A percentile compares a stretch with the other conserved stretches of the same genome.
Conservation (phyloP, 1,140 invertebrate genomes). For the Camponotus vicinus region DNA sequence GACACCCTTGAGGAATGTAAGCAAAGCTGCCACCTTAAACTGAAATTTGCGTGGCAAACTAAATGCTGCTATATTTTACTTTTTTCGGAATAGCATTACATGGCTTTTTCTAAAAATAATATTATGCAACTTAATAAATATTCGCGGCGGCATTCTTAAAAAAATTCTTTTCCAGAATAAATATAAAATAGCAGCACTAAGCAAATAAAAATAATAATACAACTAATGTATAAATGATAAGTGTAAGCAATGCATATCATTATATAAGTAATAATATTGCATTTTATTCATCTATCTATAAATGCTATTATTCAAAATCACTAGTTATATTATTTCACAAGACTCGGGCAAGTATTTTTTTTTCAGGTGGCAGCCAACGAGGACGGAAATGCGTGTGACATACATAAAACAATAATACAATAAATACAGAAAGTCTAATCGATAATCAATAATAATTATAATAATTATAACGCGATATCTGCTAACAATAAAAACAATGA, state of each 20-base stretch:
- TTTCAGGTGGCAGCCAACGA: constrained; percentile 45
- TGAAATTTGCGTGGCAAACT: constrained; percentile 13
- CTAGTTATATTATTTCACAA: constrained; percentile 17
- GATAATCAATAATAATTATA: constrained; percentile 8
- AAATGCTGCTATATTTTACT: constrained; percentile 13
- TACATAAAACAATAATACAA: constrained; percentile 39
- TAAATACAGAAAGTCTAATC: constrained; percentile 28
- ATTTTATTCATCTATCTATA: constrained; percentile 6
- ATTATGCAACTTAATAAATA: constrained; percentile 21
- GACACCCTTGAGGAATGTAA: constrained; percentile 23
- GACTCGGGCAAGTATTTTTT: background rate
- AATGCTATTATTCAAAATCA: constrained; percentile 14
- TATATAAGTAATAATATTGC: constrained; percentile 32
- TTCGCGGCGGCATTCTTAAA: background rate
- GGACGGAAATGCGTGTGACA: constrained; percentile 35
- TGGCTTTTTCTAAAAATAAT: background rate
- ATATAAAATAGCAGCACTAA: constrained; percentile 32
- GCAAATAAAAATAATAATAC: constrained; percentile 11
- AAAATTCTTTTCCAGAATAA: background rate
- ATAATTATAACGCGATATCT: constrained; percentile 12
- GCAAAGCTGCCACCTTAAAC: constrained; percentile 60
- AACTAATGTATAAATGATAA: background rate
- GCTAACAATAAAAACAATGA: background rate
- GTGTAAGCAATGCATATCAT: constrained; percentile 37
- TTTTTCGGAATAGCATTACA: background rate